Conservation (phyloP, 2,888 invertebrate genomes). For the Glomeris marginata region DNA sequence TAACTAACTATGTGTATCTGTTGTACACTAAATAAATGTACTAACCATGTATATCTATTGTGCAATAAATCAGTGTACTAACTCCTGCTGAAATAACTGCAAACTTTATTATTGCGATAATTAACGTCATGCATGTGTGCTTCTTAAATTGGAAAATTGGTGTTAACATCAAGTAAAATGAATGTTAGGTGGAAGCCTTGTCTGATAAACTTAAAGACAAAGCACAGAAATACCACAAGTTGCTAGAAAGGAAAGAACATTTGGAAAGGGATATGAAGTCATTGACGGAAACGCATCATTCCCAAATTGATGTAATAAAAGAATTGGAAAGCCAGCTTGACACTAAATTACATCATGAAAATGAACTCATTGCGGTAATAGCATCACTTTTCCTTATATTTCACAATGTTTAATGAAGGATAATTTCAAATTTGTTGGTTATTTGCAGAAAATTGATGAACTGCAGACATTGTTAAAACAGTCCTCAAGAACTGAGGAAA, state of each 20-base stretch:
- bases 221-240: slow-evolving; percentile 12
- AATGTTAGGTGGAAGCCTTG: slow-evolving; percentile 12
- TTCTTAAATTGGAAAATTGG: too few relatives aligned
- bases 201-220: slow-evolving; percentile 9
- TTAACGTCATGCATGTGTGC: too few relatives aligned
- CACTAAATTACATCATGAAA: slow-evolving; percentile 45
- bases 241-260: slow-evolving; percentile 40
- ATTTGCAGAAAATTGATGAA: slow-evolving; percentile 18
- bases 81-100: too few relatives aligned
- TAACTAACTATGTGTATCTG: too few relatives aligned
- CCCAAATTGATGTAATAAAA: slow-evolving; percentile 58
- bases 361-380: slow-evolving; percentile 25
- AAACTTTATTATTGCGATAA: too few relatives aligned
- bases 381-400: background rate
- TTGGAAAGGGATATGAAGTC: slow-evolving; percentile 56
- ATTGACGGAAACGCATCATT: slow-evolving; percentile 56
- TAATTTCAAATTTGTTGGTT: background rate
- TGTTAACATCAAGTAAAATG: background rate
- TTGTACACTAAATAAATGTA: too few relatives aligned
- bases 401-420: background rate
- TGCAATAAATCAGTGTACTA: too few relatives aligned
- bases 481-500: slow-evolving; percentile 16
- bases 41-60: too few relatives aligned
- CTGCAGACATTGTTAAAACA: slow-evolving; percentile 31
- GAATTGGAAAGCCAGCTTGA: slow-evolving; percentile 62